Base-by-base conservation (phyloP, 1,140 invertebrate species). In the Zelostemma sp. region DNA sequence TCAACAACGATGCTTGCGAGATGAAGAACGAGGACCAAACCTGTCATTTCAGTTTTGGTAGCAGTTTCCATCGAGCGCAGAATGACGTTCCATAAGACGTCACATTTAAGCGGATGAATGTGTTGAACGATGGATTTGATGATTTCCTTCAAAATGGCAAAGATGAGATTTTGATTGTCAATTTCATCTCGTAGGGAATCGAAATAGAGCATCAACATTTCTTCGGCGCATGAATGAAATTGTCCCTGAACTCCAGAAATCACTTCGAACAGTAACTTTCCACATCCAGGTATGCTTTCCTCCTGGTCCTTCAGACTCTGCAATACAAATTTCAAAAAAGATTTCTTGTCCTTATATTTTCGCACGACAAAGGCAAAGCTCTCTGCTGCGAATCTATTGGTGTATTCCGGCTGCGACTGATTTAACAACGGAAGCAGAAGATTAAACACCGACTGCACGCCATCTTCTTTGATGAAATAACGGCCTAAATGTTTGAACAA, bases 311-410 rank as follows among this genome's bases (percentile, higher is more conserved):
- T 78, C 6, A 96, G 82, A 21, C 89, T 88, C 73, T 88, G 85
- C 2, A 97, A 84, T 5, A 97, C 81, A 16, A 92, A 85, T 45
- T 88, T 83, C 17, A 97, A 85, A 80, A 97, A 92, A 14, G 88
- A 88, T 6, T 90, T 87, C 70, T 92, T 93, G 69, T 97, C 92
- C 70, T 88, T 91, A 31, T 95, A 90, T 89, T 97, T 97, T 63
- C 95, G 86, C 5, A 95, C 92, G 1, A 97, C 91, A 87, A 95
- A 97, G 9, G 95, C 91, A 87, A 98, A 97, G 86, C 94, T 94
- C 85, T 97, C 95, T 1, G 94, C 93, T n/a, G 95, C 95, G 89
- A 97, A 97, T 79, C 92, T 92, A 66, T 92, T 91, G n/a, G 97
- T 91, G 77, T 96, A 95, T 49, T 89, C 87, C 51, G 93, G 93